Conservation (phyloP, 2,888 invertebrate species). For the Colletes collaris region DNA sequence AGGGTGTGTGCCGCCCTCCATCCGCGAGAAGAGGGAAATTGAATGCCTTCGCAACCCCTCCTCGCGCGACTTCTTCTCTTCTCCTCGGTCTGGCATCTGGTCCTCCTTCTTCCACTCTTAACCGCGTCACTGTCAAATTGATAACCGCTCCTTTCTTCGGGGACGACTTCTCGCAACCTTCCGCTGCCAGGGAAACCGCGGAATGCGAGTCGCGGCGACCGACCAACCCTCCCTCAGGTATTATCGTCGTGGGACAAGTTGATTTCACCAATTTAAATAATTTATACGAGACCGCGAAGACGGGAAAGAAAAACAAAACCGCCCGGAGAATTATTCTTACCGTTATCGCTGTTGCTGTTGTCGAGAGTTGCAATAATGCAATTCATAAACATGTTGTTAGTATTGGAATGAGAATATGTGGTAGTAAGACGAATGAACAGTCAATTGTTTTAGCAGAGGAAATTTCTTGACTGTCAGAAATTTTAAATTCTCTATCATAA, state of each 20-base stretch:
- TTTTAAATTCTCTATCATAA: too few species aligned
- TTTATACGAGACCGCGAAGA: slow-evolving; percentile 20
- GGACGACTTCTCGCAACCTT: slow-evolving; percentile 58
- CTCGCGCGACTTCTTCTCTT: slow-evolving; percentile 30
- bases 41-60: slow-evolving; percentile 74
- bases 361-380: too few species aligned
- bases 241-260: slow-evolving; percentile 30
- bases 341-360: too few species aligned
- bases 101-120: slow-evolving; percentile 56
- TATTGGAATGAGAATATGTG: too few species aligned
- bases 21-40: slow-evolving; percentile 75
- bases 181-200: slow-evolving; percentile 56
- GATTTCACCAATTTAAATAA: slow-evolving; percentile 52
- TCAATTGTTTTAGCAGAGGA: too few species aligned
- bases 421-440: too few species aligned
- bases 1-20: slow-evolving; percentile 76
- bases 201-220: slow-evolving; percentile 31
- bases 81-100: slow-evolving; percentile 24
- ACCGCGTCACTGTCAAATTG: slow-evolving; percentile 79
- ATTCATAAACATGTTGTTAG: too few species aligned
- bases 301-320: not conserved
- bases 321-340: not conserved
- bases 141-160: slow-evolving; percentile 73
- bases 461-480: too few species aligned
- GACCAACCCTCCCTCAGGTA: not conserved